Conservation (phyloP, 2,888 invertebrate species). For the Carabus problematicus region DNA sequence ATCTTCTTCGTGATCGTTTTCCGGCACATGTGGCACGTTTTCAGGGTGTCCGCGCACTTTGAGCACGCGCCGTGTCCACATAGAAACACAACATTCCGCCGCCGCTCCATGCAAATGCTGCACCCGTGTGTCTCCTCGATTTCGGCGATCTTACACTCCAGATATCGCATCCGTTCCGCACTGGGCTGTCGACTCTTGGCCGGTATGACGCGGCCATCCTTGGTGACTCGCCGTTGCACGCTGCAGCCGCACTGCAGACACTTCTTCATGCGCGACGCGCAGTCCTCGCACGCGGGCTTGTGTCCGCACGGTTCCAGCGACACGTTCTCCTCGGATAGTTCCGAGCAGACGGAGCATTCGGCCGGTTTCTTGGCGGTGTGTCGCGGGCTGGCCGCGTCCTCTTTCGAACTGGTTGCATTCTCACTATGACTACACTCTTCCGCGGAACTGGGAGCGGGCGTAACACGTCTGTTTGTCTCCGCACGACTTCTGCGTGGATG, state of each 20-base stretch:
- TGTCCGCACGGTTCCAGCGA: slow-evolving; percentile 78
- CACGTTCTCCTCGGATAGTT: slow-evolving; percentile 68
- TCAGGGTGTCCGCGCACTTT: slow-evolving; percentile 79
- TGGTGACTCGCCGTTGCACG: slow-evolving; percentile 66
- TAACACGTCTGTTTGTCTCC: slow-evolving; percentile 51
- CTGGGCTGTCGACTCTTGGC: slow-evolving; percentile 67
- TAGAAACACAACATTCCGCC: slow-evolving; percentile 82
- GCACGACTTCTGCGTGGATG: slow-evolving; percentile 50
- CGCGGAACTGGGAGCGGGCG: slow-evolving; percentile 52
- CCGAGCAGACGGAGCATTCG: slow-evolving; percentile 77
- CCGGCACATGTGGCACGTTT: slow-evolving; percentile 87
- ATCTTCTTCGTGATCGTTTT: slow-evolving; percentile 79
- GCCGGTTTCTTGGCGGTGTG: slow-evolving; percentile 56
- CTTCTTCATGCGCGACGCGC: slow-evolving; percentile 78
- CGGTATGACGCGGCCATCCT: slow-evolving; percentile 62
- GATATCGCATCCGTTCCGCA: slow-evolving; percentile 70
- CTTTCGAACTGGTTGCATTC: slow-evolving; percentile 37
- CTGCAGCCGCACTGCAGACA: slow-evolving; percentile 71
- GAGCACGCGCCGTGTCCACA: slow-evolving; percentile 89
- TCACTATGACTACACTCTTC: slow-evolving; percentile 51
- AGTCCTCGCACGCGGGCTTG: slow-evolving; percentile 76
- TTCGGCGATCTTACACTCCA: slow-evolving; percentile 82
- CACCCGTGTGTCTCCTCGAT: slow-evolving; percentile 87
- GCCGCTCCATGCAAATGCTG: slow-evolving; percentile 87
- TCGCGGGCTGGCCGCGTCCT: slow-evolving; percentile 22